Evolutionary conservation across 2,113 vertebrate genomes (phyloP).

Genomic region (Arizona elegans): DNA sequence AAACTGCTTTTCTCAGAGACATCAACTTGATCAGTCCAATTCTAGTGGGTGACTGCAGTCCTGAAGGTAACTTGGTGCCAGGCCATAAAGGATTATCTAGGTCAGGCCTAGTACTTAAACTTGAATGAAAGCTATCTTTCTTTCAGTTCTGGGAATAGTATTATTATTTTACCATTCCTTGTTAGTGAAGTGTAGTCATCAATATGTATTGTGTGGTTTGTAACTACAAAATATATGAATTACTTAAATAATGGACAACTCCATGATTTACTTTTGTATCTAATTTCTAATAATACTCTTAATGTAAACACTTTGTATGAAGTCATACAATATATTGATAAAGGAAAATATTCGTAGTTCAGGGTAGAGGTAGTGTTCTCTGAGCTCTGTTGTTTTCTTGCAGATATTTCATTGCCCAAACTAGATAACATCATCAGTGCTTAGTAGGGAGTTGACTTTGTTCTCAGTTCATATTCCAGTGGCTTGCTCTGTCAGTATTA

Average conservation of each 20-base stretch:
- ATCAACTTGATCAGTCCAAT: neutral
- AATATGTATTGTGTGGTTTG: neutral
- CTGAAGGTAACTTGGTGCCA: neutral
- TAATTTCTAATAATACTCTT: neutral
- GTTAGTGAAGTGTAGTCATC: neutral
- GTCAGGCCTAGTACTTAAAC: neutral
- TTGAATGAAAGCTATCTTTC: neutral
- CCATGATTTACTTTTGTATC: neutral
- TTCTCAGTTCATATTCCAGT: too few relatives aligned
- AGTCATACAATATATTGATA: neutral
- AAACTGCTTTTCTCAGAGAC: neutral
- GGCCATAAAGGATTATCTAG: neutral
- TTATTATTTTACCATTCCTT: neutral
- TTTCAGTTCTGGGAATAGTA: neutral
- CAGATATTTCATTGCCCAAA: too few relatives aligned
- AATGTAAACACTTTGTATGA: neutral
- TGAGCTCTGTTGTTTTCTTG: too few relatives aligned
- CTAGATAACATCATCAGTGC: too few relatives aligned
- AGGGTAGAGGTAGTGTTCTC: too few relatives aligned
- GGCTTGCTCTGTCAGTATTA: too few relatives aligned
- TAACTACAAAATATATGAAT: neutral
- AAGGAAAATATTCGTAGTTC: too few relatives aligned
- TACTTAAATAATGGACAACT: neutral
- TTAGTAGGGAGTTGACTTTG: too few relatives aligned
- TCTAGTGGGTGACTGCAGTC: neutral